Conservation (phyloP, 2,113 vertebrate species). For the Malurus cyaneus region DNA sequence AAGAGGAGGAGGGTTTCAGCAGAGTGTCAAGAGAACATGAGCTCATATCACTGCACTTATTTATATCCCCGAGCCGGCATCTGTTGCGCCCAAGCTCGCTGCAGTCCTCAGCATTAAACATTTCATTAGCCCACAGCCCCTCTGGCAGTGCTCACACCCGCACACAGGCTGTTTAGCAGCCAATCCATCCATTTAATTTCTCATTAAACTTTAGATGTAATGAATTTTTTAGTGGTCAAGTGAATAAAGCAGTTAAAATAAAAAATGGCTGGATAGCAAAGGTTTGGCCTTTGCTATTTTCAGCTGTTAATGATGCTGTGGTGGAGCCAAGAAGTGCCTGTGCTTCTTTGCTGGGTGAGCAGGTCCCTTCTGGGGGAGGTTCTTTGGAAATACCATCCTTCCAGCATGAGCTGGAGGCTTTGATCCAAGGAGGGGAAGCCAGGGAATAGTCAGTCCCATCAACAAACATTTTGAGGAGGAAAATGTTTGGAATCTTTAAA, state of each 20-base stretch:
- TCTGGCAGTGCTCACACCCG: slow-evolving; percentile 54
- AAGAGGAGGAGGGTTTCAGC: slow-evolving; percentile 35
- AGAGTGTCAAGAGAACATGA: slow-evolving; percentile 64
- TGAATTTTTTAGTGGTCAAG: slow-evolving; percentile 64
- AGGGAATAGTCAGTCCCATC: slow-evolving; percentile 30
- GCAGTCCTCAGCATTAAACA: slow-evolving; percentile 57
- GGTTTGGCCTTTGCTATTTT: slow-evolving; percentile 37
- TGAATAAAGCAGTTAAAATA: slow-evolving; percentile 47
- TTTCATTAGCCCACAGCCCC: slow-evolving; percentile 64
- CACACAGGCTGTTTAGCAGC: slow-evolving; percentile 58
- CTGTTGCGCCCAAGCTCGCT: slow-evolving; percentile 37
- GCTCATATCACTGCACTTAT: slow-evolving; percentile 40
- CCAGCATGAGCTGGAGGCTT: slow-evolving; percentile 18
- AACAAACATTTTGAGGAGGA: not conserved
- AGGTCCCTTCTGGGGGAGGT: slow-evolving; percentile 57
- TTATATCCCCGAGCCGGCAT: slow-evolving; percentile 46
- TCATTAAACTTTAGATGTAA: slow-evolving; percentile 62
- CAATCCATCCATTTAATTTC: slow-evolving; percentile 58
- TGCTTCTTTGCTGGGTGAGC: slow-evolving; percentile 35
- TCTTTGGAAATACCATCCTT: slow-evolving; percentile 59
- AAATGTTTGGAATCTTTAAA: slow-evolving; percentile 31
- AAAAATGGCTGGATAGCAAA: slow-evolving; percentile 40
- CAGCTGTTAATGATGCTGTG: not conserved
- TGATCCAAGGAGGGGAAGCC: not conserved
- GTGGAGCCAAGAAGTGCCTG: slow-evolving; percentile 12